A percentile compares a stretch with the other conserved stretches of the same genome.
Evolutionary conservation across 53 echinoderm and acorn worm genomes (phyloP).

Genomic region (Echinarachnius parma): DNA sequence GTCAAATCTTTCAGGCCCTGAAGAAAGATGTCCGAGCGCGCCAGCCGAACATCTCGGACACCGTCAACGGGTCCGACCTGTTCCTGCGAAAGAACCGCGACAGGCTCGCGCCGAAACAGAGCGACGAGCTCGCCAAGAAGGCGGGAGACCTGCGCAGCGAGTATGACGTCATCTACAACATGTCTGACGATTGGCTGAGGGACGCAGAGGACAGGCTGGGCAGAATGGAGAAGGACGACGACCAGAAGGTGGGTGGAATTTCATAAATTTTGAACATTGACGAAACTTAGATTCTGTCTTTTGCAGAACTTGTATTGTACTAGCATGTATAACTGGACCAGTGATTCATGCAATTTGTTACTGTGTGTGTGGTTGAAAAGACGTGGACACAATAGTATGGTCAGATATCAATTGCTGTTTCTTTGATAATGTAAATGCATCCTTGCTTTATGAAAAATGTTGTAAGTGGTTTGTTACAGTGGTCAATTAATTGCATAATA

Average conservation of each 20-base stretch:
- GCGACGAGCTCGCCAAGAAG: slow-evolving; percentile 62
- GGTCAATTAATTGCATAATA: no score
- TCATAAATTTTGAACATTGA: no score
- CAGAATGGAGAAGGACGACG: slow-evolving; percentile 77
- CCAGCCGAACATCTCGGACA: slow-evolving; percentile 73
- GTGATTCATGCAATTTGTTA: no score
- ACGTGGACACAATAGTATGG: no score
- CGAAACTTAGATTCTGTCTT: no score
- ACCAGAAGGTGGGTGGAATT: slow-evolving; percentile 66
- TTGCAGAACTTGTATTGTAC: no score
- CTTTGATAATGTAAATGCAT: no score
- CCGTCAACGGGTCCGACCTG: slow-evolving; percentile 71
- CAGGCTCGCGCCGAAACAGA: slow-evolving; percentile 70
- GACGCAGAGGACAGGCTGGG: slow-evolving; percentile 70
- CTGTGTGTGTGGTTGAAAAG: no score
- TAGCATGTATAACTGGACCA: no score
- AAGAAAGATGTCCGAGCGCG: slow-evolving; percentile 60
- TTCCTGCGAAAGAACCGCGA: slow-evolving; percentile 91
- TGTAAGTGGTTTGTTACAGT: no score
- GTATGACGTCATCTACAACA: slow-evolving; percentile 74
- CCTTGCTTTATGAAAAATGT: no score
- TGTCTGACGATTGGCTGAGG: slow-evolving; percentile 74
- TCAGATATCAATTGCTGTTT: no score
- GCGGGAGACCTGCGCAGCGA: slow-evolving; percentile 59
- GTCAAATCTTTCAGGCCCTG: slow-evolving; percentile 58